Conservation (phyloP, 1,140 invertebrate genomes). For the Sweltsa coloradensis region DNA sequence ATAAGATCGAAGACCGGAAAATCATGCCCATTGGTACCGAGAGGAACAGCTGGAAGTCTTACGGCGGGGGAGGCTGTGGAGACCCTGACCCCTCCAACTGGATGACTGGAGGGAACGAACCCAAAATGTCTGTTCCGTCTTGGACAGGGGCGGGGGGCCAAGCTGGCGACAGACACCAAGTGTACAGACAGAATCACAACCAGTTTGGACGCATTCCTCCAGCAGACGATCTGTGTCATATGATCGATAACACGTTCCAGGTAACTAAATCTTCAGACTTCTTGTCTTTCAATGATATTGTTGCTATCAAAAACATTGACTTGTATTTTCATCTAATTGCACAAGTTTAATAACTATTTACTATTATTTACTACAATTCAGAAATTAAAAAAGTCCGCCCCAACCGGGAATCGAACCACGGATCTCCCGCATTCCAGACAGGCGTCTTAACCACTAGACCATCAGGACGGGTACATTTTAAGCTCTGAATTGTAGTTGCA, state of each 20-base stretch:
- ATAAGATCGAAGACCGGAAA: constrained; percentile 46
- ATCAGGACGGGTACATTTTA: too few species aligned
- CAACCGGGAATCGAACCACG: too few species aligned
- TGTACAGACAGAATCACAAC: constrained; percentile 27
- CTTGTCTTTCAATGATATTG: background rate
- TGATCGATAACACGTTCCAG: constrained; percentile 34
- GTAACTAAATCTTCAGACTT: constrained; percentile 20
- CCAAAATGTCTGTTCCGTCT: constrained; percentile 28
- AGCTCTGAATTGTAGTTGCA: too few species aligned
- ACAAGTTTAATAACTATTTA: too few species aligned
- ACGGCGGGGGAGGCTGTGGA: constrained; percentile 23
- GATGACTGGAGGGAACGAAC: constrained; percentile 37
- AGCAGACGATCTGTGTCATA: constrained; percentile 32
- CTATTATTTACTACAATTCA: too few species aligned
- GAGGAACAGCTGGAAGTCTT: constrained; percentile 22
- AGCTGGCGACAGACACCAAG: constrained; percentile 29
- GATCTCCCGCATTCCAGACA: too few species aligned
- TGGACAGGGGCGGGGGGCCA: constrained; percentile 24
- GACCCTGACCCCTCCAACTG: constrained; percentile 40
- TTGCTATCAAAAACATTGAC: too few species aligned
- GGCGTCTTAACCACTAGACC: too few species aligned
- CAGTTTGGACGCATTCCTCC: constrained; percentile 28
- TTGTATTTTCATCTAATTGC: too few species aligned
- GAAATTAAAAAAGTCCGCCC: too few species aligned
- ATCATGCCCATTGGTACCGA: constrained; percentile 54